phyloP scores from a whole-genome alignment of 2,113 vertebrate species.

The Oceanodroma tethys region DNA sequence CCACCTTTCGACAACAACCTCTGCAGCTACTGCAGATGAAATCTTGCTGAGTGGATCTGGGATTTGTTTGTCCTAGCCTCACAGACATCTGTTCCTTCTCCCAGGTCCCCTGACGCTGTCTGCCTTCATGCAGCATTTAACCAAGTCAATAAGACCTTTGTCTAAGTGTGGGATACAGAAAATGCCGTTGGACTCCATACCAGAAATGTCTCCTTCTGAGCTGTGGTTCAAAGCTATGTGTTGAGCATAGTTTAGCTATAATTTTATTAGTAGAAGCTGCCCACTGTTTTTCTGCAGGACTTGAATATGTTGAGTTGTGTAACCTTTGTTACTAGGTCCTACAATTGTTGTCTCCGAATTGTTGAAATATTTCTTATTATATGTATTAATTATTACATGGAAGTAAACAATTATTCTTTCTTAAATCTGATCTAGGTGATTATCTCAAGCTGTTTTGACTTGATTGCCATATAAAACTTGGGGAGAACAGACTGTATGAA shows the following conservation, averaged over 20 bases:
- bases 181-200: neutral
- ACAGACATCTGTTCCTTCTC: conserved; percentile 15
- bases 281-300: neutral
- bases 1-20: neutral
- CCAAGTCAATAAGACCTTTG: neutral
- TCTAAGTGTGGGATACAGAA: neutral
- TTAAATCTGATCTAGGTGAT: neutral
- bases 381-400: neutral
- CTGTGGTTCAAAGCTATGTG: neutral
- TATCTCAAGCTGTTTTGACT: neutral
- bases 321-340: neutral
- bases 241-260: neutral
- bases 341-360: neutral
- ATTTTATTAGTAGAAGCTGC: neutral
- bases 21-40: neutral
- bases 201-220: neutral
- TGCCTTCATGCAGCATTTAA: neutral
- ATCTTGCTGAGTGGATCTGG: neutral
- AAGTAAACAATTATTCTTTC: neutral
- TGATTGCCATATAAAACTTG: neutral
- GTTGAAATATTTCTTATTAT: neutral
- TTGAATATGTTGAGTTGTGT: neutral
- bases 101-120: neutral
- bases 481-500: neutral
- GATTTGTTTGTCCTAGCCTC: neutral